Evolutionary conservation across 37 sponge, comb jelly and placozoan genomes (phyloP).

Genomic region (Cliona cf. orientalis): DNA sequence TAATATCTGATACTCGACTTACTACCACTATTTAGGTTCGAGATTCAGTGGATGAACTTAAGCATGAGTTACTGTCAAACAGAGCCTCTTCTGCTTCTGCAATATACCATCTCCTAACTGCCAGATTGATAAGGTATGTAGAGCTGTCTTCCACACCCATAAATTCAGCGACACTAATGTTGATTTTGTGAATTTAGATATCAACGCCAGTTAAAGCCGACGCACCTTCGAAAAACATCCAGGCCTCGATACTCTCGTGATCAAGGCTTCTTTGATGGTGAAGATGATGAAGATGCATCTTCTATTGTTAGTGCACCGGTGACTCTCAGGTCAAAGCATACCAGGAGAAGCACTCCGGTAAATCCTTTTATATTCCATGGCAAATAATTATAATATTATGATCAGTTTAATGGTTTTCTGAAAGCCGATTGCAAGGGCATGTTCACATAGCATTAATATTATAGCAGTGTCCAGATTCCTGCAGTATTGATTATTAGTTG

Average conservation of each 20-base stretch:
- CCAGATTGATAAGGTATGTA: conserved; percentile 12
- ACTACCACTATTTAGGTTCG: background rate
- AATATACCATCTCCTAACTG: conserved; percentile 50
- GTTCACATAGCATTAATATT: too few relatives aligned
- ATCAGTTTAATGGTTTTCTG: too few relatives aligned
- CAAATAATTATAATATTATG: too few relatives aligned
- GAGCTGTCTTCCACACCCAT: background rate
- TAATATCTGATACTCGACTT: background rate
- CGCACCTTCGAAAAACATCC: background rate
- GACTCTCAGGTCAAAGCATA: conserved; percentile 3
- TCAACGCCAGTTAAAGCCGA: background rate
- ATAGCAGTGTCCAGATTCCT: too few relatives aligned
- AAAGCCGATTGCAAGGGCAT: too few relatives aligned
- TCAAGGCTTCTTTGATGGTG: conserved; percentile 43
- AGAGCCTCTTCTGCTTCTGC: conserved; percentile 34
- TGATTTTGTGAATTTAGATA: background rate
- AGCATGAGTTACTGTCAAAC: conserved; percentile 13
- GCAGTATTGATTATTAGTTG: too few relatives aligned
- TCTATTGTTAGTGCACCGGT: conserved; percentile 29
- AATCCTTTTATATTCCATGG: too few relatives aligned
- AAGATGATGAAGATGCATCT: conserved; percentile 40
- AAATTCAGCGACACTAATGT: too few relatives aligned
- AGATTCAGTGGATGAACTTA: conserved; percentile 9
- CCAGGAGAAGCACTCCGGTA: too few relatives aligned
- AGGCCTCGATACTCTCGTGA: conserved; percentile 24